Percentiles rank a stretch among this genome's conserved stretches.
Evolutionary conservation across 2,113 vertebrate species (phyloP).

Genomic region (Aphyosemion australe): DNA sequence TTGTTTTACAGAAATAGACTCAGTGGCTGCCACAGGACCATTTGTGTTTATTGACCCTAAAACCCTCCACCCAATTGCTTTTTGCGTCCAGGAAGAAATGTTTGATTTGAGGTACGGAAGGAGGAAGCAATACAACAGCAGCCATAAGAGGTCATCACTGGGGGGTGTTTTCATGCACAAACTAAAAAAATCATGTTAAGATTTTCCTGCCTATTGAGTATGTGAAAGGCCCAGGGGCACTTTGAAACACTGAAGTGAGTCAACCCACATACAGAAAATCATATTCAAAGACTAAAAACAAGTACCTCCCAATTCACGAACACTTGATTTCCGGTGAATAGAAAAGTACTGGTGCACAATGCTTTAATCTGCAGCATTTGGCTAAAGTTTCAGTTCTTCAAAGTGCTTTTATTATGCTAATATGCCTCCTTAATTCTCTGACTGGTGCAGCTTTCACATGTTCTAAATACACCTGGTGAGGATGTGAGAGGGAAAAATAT

Average conservation of each 20-base stretch:
- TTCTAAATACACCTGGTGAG: not conserved
- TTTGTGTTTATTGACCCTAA: too few relatives aligned
- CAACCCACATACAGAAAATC: constrained; percentile 2
- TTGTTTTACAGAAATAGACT: not conserved
- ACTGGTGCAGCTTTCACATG: not conserved
- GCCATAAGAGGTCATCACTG: not conserved
- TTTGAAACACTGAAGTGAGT: not conserved
- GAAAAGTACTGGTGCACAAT: not conserved
- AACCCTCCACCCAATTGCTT: not conserved
- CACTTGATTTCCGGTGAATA: not conserved
- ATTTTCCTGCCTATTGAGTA: not conserved
- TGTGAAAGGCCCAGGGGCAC: not conserved
- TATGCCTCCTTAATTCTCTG: not conserved
- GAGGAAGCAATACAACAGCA: not conserved
- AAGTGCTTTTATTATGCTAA: not conserved
- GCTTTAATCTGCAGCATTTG: not conserved
- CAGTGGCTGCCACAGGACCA: too few relatives aligned
- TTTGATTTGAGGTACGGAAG: not conserved
- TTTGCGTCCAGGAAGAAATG: not conserved
- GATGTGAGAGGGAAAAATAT: not conserved
- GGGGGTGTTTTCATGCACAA: not conserved
- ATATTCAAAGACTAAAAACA: not conserved
- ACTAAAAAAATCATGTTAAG: not conserved
- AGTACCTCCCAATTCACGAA: not conserved
- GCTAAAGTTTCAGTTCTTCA: not conserved